Conservation (phyloP, 2,888 invertebrate species). For the Drosophila merina region DNA sequence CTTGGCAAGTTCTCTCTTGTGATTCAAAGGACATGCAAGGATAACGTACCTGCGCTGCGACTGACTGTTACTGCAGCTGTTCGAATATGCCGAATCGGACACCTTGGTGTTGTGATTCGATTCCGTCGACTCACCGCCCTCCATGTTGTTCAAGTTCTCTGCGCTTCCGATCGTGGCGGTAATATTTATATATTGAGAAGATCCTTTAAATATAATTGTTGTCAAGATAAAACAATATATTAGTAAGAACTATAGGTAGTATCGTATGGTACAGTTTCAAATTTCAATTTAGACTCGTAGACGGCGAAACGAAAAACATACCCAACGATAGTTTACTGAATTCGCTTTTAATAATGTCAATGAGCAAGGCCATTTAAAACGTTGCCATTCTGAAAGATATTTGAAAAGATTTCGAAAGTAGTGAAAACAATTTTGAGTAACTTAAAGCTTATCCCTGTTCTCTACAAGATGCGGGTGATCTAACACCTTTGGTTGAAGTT, state of each 20-base stretch:
- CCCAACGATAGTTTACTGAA: background rate
- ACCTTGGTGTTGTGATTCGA: constrained; percentile 84
- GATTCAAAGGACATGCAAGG: background rate
- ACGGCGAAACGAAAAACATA: background rate
- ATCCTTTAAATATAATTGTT: background rate
- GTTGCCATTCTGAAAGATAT: constrained; percentile 5
- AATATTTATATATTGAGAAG: background rate
- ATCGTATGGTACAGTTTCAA: background rate
- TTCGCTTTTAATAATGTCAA: background rate
- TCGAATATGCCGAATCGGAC: constrained; percentile 92
- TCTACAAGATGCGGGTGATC: background rate
- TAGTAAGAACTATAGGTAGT: background rate
- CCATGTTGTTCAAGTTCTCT: constrained; percentile 66
- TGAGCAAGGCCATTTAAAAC: constrained; percentile 4
- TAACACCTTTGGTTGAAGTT: background rate
- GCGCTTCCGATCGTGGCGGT: background rate
- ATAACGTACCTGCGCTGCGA: constrained; percentile 89
- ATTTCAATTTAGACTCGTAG: background rate
- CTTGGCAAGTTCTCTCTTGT: too few relatives aligned
- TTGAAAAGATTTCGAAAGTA: background rate
- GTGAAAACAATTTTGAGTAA: background rate
- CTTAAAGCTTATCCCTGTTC: background rate
- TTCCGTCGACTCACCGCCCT: constrained; percentile 81
- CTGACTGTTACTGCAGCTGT: constrained; percentile 92
- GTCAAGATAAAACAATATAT: background rate